Evolutionary conservation across 2,113 vertebrate genomes (phyloP).

Genomic region (Podarcis raffonei): DNA sequence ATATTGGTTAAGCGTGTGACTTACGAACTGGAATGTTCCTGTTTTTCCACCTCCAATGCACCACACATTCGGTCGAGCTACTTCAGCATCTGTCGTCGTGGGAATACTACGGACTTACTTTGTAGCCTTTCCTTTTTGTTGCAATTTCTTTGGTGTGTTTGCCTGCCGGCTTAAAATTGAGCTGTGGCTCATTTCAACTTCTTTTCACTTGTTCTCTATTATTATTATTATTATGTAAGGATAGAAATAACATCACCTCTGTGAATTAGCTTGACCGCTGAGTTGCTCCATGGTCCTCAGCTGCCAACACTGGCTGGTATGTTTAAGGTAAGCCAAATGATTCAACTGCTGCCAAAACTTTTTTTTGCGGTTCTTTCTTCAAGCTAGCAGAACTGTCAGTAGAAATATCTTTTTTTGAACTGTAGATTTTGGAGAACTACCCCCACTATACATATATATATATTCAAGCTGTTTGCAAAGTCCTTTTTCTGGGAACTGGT

Average conservation of each 20-base stretch:
- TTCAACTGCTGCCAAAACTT: not conserved
- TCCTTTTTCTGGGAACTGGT: not conserved
- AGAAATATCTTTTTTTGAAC: not conserved
- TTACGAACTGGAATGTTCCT: too few species aligned
- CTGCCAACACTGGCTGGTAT: constrained; percentile 19
- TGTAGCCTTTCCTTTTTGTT: not conserved
- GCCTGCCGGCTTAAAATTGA: not conserved
- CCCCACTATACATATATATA: not conserved
- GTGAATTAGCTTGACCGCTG: constrained; percentile 33
- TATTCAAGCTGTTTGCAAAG: not conserved
- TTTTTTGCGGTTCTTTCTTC: not conserved
- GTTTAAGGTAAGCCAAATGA: constrained; percentile 28
- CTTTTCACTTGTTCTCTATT: constrained; percentile 28
- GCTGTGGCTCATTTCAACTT: constrained; percentile 3
- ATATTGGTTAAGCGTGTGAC: too few species aligned
- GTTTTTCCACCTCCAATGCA: too few species aligned
- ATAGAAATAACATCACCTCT: constrained; percentile 8
- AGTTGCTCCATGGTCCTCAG: constrained; percentile 22
- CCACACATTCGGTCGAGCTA: too few species aligned
- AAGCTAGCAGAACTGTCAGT: not conserved
- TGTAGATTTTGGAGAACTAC: not conserved
- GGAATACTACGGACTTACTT: too few species aligned
- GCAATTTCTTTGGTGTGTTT: not conserved
- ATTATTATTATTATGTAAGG: not conserved
- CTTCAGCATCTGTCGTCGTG: too few species aligned